These are phyloP conservation scores for Ericerus pela DNA, from an alignment of 1,140 invertebrate species.

Conservation along the genomic window DNA sequence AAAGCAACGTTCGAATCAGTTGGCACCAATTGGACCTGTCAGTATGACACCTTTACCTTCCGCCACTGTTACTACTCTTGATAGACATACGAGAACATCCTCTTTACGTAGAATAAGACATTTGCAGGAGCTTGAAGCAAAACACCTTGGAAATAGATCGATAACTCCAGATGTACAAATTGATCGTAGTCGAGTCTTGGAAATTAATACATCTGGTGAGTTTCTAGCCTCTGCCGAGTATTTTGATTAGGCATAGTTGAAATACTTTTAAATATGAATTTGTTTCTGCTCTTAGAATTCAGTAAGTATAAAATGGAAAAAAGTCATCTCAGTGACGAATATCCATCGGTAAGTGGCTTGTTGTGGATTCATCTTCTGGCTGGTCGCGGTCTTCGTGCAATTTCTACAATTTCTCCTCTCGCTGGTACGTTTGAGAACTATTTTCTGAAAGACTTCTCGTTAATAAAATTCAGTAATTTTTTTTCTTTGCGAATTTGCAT, in stretches of 20 bases:
- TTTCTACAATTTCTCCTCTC: slow-evolving; percentile 26
- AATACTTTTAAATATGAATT: neutral
- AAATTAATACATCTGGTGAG: slow-evolving; percentile 27
- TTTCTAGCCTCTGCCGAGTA: neutral
- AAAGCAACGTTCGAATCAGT: slow-evolving; percentile 9
- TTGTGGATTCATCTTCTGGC: slow-evolving; percentile 80
- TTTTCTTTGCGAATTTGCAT: neutral
- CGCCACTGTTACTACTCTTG: slow-evolving; percentile 16
- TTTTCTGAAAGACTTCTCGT: neutral
- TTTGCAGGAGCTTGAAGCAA: slow-evolving; percentile 26
- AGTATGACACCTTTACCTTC: slow-evolving; percentile 16
- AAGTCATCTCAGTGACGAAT: slow-evolving; percentile 29
- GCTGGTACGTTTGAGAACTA: neutral
- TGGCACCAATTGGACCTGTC: slow-evolving; percentile 14
- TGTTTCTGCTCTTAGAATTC: slow-evolving; percentile 45
- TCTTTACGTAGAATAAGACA: slow-evolving; percentile 25
- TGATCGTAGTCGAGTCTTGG: slow-evolving; percentile 22
- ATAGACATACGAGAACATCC: slow-evolving; percentile 22
- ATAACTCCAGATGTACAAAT: slow-evolving; percentile 17
- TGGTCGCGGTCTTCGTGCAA: slow-evolving; percentile 68
- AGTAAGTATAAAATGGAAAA: slow-evolving; percentile 84
- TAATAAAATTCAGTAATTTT: neutral
- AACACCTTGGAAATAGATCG: slow-evolving; percentile 22
- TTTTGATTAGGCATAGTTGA: neutral
- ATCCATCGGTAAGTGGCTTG: slow-evolving; percentile 55